Evolutionary conservation across 2,797 vertebrate species (phyloP).

Genomic region (Dermochelys coriacea): DNA sequence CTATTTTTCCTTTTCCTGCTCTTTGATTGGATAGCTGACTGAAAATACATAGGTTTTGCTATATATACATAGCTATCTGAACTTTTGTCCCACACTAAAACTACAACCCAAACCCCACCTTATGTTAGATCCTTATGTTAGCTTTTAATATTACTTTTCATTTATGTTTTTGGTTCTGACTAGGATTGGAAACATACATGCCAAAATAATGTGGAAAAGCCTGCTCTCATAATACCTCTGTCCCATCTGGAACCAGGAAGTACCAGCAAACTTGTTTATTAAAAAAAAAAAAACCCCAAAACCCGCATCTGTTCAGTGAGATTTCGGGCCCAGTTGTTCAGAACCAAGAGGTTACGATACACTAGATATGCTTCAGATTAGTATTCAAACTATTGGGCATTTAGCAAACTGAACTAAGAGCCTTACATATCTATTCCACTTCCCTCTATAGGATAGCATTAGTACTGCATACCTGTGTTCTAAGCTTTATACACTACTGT

Average conservation of each 20-base stretch:
- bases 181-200: neutral
- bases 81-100: neutral
- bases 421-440: neutral
- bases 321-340: neutral
- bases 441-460: neutral
- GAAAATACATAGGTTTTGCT: neutral
- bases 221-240: neutral
- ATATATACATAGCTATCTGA: neutral
- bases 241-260: neutral
- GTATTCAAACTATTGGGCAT: neutral
- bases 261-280: neutral
- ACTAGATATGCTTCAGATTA: neutral
- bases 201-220: neutral
- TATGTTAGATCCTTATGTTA: neutral
- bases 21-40: neutral
- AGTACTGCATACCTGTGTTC: accelerated
- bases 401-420: neutral
- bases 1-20: neutral
- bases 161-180: neutral
- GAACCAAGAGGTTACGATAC: accelerated
- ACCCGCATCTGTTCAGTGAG: neutral
- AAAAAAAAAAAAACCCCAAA: neutral
- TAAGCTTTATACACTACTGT: neutral
- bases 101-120: neutral
- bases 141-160: neutral